Evolutionary conservation across 1,140 invertebrate species (phyloP).

Genomic region (Leptinotarsa defecta): DNA sequence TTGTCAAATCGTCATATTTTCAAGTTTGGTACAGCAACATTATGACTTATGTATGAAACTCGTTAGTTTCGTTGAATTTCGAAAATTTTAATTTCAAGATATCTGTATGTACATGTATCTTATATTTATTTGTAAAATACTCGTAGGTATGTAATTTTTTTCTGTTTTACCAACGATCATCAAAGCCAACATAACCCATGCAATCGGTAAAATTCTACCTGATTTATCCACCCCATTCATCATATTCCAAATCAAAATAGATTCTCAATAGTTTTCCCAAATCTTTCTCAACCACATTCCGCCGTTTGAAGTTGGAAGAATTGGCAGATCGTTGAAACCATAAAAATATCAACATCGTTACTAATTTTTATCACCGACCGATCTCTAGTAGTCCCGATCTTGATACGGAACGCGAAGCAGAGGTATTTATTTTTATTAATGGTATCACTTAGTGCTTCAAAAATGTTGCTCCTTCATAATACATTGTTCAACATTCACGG

Average conservation of each 20-base stretch:
- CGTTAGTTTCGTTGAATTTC: too few species aligned
- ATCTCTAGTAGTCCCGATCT: constrained; percentile 1
- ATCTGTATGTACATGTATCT: too few species aligned
- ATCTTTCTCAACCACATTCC: not conserved
- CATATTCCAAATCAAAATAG: not conserved
- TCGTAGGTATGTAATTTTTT: too few species aligned
- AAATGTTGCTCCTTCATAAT: constrained; percentile 3
- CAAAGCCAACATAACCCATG: too few species aligned
- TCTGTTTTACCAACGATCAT: too few species aligned
- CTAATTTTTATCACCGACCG: not conserved
- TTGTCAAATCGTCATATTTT: too few species aligned
- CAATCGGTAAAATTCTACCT: too few species aligned
- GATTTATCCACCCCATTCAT: too few species aligned
- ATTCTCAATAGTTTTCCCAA: not conserved
- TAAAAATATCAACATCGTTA: not conserved
- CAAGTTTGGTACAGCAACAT: too few species aligned
- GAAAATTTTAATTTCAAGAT: too few species aligned
- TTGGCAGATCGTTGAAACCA: not conserved
- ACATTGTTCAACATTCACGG: not conserved
- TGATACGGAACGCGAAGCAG: not conserved
- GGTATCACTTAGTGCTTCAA: constrained; percentile 2
- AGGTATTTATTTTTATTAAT: constrained; percentile 1
- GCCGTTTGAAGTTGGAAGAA: not conserved
- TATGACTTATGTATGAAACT: too few species aligned
- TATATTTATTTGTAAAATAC: too few species aligned